Evolutionary conservation across 2,797 vertebrate species (phyloP), one percentile per base, ranked within the genome.

Genomic region (Premnoplex brunnescens): DNA sequence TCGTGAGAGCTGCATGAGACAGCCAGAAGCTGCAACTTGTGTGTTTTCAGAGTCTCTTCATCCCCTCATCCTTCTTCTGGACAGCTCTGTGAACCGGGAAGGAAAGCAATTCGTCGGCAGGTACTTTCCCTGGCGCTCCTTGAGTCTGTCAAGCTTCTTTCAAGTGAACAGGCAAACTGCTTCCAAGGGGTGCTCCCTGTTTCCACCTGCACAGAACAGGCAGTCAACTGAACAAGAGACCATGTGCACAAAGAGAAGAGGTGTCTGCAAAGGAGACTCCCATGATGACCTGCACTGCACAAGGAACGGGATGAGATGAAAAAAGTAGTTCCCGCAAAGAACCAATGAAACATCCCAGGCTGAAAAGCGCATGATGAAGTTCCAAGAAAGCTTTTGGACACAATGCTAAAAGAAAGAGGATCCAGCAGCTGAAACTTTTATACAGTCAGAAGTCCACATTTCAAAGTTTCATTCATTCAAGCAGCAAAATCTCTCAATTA

Each of bases 21-120:
- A 58, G 27, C 3, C 68, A 80, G 64, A 52, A 93, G 34, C 49
- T 75, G 22, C 41, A 91, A 14, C 32, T 8, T 3, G 1, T 68
- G 12, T 7, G 12, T 12, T 54, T 69, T 27, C 44, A 72, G 9
- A 83, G 18, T 26, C 14, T 74, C 59, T 24, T 51, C 63, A 46
- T 59, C 66, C 19, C 34, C 36, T 56, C 20, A 37, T 27, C 34
- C 54, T 80, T 32, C 77, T 72, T 82, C 73, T 55, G 16, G 18
- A n/a, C 22, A 23, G 30, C 30, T 62, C 46, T 49, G 30, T 32
- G 59, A 86, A 49, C 30, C 0, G 0, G 51, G 14, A 51, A 4
- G 22, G 44, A 72, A 83, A 51, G 18, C 36, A 44, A 43, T 22
- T 54, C 74, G 41, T 41, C 13, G 15, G 26, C 59, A 87, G 32